Percentiles rank a stretch among this genome's conserved stretches.
Conservation (phyloP, 2,797 vertebrate species). For the Phoeniculus purpureus region DNA sequence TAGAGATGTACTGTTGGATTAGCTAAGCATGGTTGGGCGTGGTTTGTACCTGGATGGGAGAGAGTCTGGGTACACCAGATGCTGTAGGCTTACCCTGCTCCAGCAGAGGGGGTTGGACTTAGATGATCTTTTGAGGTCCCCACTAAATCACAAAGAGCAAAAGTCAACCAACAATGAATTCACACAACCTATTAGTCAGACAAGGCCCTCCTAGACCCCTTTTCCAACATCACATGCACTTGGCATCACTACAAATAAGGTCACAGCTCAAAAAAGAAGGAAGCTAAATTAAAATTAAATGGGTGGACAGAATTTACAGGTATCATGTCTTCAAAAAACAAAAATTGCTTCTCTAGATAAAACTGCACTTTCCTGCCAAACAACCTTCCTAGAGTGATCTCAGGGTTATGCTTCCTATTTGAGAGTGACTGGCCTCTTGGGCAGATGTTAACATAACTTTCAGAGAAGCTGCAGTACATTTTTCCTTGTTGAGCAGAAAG, state of each 20-base stretch:
- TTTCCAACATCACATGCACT: background rate
- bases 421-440: background rate
- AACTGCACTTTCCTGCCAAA: background rate
- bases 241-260: background rate
- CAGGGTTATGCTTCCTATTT: background rate
- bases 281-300: background rate
- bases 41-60: too few relatives aligned
- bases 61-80: too few relatives aligned
- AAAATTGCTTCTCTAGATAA: background rate
- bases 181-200: background rate
- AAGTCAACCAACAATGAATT: background rate
- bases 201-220: background rate
- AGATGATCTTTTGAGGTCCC: too few relatives aligned
- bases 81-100: too few relatives aligned
- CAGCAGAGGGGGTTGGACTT: too few relatives aligned
- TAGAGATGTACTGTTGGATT: too few relatives aligned
- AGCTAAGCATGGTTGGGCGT: too few relatives aligned
- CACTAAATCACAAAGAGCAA: background rate
- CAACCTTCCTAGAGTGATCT: background rate
- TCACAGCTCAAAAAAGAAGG: background rate
- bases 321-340: background rate
- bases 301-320: background rate
- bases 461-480: background rate
- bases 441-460: background rate
- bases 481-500: background rate